Base-by-base conservation (phyloP, 2,113 vertebrate genomes). In the Reinhardtius hippoglossoides region DNA sequence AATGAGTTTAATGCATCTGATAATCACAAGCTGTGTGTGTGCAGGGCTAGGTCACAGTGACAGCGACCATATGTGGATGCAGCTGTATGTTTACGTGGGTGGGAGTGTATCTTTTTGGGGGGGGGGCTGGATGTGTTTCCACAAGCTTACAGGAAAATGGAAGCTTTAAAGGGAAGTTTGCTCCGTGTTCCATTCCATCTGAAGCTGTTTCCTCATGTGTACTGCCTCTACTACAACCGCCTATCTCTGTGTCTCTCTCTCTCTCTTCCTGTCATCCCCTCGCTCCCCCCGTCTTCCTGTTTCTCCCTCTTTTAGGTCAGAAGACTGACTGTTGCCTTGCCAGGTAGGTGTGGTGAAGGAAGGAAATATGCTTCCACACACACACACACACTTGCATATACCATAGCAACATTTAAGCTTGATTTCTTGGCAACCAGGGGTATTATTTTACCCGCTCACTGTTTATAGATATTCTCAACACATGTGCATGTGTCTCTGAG, bases 251-350 rank as follows among this genome's bases (percentile, higher is more conserved):
- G 91, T 83, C 52, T 71, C 12, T 44, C 42, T 27, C 31, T 31
- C 31, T 31, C 31, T 31, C 31, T 26, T 54, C 37, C 73, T 84
- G 4, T 50, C 46, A 16, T 31, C 31, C 31, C 31, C 31, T 31
- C 6, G 31, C 31, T 31, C 31, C 31, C 81, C 74, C 57, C 78
- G 31, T 31, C 63, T 88, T 89, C 91, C 81, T 86, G 70, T 88
- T 62, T 77, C 83, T 85, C 86, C 81, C 90, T 74, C 92, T 64
- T 85, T 82, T 84, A 99, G 98, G 97, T 95, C 97, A 99, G 74
- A 94, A 97, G 89, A 96, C 95, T 1, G 98, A 98, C 88, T 98
- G 96, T 82, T 97, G 95, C 91, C 93, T 97, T 83, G 96, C 96
- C 94, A 98, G 98, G 98, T 99, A 93, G 89, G 96, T 95, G 83